A percentile compares a stretch with the other conserved stretches of the same genome.
Conservation (phyloP, 2,888 invertebrate species). For the Pollenia amentaria region DNA sequence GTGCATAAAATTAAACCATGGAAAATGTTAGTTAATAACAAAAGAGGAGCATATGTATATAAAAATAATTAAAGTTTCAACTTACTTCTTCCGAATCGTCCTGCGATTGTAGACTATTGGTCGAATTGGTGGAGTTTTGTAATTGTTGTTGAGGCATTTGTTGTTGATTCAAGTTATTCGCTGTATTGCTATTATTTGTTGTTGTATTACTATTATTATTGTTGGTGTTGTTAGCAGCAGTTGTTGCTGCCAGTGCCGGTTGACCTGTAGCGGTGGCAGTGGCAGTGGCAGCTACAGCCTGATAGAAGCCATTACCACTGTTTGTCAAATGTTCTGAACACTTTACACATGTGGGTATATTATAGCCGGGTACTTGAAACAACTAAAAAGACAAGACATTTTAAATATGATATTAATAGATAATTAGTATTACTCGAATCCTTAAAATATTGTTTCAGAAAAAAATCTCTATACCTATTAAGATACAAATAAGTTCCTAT, state of each 20-base stretch:
- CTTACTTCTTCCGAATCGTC: conserved; percentile 83
- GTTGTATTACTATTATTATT: conserved; percentile 63
- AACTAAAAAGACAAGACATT: conserved; percentile 77
- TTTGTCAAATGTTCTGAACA: conserved; percentile 84
- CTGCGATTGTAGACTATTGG: conserved; percentile 83
- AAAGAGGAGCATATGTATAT: background rate
- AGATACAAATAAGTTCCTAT: conserved; percentile 28
- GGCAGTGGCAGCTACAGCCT: conserved; percentile 80
- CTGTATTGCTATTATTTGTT: conserved; percentile 76
- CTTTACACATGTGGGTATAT: conserved; percentile 84
- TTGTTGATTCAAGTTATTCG: conserved; percentile 79
- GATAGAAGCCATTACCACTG: conserved; percentile 83
- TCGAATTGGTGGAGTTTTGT: conserved; percentile 81
- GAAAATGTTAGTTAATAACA: conserved; percentile 18
- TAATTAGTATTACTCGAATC: no score
- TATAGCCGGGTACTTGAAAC: conserved; percentile 85
- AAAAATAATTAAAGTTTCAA: conserved; percentile 31
- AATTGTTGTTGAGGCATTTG: conserved; percentile 77
- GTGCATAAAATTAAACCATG: conserved; percentile 7
- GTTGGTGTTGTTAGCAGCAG: conserved; percentile 75
- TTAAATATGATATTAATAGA: no score
- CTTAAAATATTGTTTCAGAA: no score
- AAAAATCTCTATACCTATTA: no score
- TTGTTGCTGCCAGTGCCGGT: conserved; percentile 78
- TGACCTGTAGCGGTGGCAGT: conserved; percentile 75